Evolutionary conservation across 1,140 invertebrate species (phyloP).

Genomic region (Drosophila equinoxialis): DNA sequence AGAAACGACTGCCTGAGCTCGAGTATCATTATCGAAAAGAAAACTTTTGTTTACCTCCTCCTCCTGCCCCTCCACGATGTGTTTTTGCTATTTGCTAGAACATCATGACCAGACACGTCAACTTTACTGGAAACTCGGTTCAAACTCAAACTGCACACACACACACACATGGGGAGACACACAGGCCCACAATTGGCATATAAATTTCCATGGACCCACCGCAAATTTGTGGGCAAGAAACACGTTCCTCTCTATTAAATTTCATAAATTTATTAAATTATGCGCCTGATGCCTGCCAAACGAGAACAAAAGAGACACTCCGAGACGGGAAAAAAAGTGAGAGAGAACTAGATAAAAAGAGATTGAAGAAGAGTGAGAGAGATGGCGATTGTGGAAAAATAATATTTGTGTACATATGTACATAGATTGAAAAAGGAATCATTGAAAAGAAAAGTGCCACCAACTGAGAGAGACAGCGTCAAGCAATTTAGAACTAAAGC

Average conservation of each 20-base stretch:
- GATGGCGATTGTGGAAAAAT: constrained; percentile 39
- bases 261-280: constrained; percentile 81
- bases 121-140: constrained; percentile 8
- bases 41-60: not conserved
- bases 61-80: not conserved
- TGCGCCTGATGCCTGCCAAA: constrained; percentile 44
- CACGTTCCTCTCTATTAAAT: constrained; percentile 78
- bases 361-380: not conserved
- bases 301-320: constrained; percentile 34
- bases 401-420: not conserved
- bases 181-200: constrained; percentile 43
- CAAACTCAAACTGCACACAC: not conserved
- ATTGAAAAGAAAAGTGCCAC: constrained; percentile 57
- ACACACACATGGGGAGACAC: not conserved
- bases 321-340: constrained; percentile 15
- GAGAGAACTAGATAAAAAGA: constrained; percentile 21
- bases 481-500: constrained; percentile 28
- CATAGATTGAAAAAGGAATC: constrained; percentile 6
- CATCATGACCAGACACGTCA: constrained; percentile 4
- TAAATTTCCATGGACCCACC: constrained; percentile 69
- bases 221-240: constrained; percentile 75
- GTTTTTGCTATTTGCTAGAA: not conserved
- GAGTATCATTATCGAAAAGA: constrained; percentile 2
- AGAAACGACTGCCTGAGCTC: not conserved
- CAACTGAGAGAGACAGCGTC: constrained; percentile 47